Base-by-base conservation (phyloP, 2,888 invertebrate genomes). In the Dynastes hyllus region DNA sequence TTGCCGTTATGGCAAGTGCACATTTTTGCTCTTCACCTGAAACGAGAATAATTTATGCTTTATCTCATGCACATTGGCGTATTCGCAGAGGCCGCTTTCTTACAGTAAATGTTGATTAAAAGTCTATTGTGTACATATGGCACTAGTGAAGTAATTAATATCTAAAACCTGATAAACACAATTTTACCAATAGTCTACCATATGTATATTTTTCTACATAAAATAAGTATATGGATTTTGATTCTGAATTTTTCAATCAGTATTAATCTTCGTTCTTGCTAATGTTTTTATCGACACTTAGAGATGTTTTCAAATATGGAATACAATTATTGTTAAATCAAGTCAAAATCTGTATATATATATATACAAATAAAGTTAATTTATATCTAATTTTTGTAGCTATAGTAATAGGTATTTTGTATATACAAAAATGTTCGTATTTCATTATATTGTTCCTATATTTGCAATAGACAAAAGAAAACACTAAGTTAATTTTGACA, bases 331-430 rank as follows among this genome's bases (percentile, higher is more conserved):
- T 22, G 45, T 27, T 13, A 29, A 29, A 63, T 51, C 22, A 51
- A 69, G n/a, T 75, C 73, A 75, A 61, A 75, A 75, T 75, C 61
- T 63, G 63, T 75, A 61, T 75, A 75, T 61, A 32, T n/a, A 37
- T 69, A 69, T 50, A 51, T 51, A 51, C 22, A 61, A 22, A 58
- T 32, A 32, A 75, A 75, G 50, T 13, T 29, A 75, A 75, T 61
- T 71, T 75, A 45, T 75, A 63, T 75, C 55, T 71, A 32, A 61
- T 75, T 61, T 75, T 40, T 45, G 61, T 75, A 75, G 61, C 73
- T 75, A 13, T 75, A 75, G 61, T 61, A 29, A 69, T 69, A 67
- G 11, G 11, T 69, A 75, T 75, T 75, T 75, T 75, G 40, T 75
- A 75, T 75, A 75, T 51, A 69, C 27, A 22, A 50, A 69, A 27